phyloP scores from a whole-genome alignment of 2,797 vertebrate species.

The Catharus ustulatus region DNA sequence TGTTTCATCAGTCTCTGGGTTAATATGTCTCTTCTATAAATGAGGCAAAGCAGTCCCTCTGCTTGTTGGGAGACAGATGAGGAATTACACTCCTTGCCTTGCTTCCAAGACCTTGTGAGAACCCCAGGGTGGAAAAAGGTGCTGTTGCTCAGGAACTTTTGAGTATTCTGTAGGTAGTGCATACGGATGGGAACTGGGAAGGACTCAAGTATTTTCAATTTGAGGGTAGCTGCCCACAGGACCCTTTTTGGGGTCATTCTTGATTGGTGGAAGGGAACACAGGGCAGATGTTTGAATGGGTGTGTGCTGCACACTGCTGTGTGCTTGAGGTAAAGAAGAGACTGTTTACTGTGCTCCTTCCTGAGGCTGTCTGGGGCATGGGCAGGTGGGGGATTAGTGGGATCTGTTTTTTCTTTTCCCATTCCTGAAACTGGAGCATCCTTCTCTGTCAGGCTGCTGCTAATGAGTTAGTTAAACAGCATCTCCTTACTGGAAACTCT shows the following conservation, averaged over 20 bases:
- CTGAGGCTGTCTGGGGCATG: neutral
- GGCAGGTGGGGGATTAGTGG: slow-evolving; percentile 7
- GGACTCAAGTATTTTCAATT: neutral
- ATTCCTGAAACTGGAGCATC: slow-evolving; percentile 23
- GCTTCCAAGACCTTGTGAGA: neutral
- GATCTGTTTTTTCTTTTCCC: slow-evolving; percentile 9
- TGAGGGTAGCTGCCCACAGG: neutral
- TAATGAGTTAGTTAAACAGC: slow-evolving; percentile 77
- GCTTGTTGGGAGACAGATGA: neutral
- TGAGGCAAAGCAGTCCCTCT: neutral
- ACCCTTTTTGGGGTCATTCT: neutral
- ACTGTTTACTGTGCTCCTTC: neutral
- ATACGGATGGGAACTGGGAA: neutral
- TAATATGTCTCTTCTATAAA: rapidly evolving
- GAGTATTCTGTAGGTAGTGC: neutral
- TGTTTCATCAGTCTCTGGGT: neutral
- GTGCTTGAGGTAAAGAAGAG: neutral
- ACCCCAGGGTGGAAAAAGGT: rapidly evolving
- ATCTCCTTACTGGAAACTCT: slow-evolving; percentile 76
- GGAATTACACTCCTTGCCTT: neutral
- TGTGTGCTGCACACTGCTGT: neutral
- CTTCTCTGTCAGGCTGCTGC: slow-evolving; percentile 64
- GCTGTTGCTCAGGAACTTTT: neutral
- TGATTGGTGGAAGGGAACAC: neutral
- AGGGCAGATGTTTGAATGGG: neutral